phyloP scores from a whole-genome alignment of 1,140 invertebrate genomes.

The Hermetia illucens region DNA sequence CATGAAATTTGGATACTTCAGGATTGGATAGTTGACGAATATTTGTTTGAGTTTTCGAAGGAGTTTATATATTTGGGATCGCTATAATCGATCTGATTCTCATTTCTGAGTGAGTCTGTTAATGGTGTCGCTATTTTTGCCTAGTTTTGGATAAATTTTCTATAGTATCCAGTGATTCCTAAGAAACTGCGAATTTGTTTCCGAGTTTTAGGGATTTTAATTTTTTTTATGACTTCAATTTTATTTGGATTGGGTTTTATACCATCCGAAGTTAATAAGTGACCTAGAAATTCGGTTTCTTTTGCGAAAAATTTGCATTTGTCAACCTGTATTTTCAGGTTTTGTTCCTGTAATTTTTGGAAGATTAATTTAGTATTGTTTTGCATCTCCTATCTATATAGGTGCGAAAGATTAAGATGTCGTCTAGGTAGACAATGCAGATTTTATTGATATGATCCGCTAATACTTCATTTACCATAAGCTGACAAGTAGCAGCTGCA shows the following conservation, averaged over 20 bases:
- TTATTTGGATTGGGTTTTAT: slow-evolving; percentile 11
- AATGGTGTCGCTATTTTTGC: slow-evolving; percentile 19
- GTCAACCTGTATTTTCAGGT: slow-evolving; percentile 15
- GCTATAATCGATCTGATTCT: slow-evolving; percentile 2
- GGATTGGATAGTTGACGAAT: slow-evolving; percentile 4
- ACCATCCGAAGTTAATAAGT: slow-evolving; percentile 10
- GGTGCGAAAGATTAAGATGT: slow-evolving; percentile 10
- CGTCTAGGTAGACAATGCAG: slow-evolving; percentile 14
- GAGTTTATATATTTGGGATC: slow-evolving; percentile 4
- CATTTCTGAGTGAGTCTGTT: slow-evolving; percentile 5
- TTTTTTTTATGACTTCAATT: slow-evolving; percentile 9
- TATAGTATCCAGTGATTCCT: slow-evolving; percentile 24
- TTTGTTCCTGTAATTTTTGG: no score
- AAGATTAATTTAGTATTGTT: no score
- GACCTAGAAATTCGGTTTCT: slow-evolving; percentile 18
- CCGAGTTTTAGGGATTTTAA: slow-evolving; percentile 6
- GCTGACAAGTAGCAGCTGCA: slow-evolving; percentile 19
- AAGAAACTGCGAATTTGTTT: slow-evolving; percentile 9
- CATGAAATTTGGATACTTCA: slow-evolving; percentile 11
- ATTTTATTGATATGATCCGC: slow-evolving; percentile 3
- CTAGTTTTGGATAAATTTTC: slow-evolving; percentile 25
- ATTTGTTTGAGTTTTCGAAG: slow-evolving; percentile 7
- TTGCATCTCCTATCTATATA: no score
- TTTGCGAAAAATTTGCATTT: slow-evolving; percentile 14
- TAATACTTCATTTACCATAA: background rate